Base-by-base conservation (phyloP, 2,113 vertebrate genomes). In the Zosterops japonicus region DNA sequence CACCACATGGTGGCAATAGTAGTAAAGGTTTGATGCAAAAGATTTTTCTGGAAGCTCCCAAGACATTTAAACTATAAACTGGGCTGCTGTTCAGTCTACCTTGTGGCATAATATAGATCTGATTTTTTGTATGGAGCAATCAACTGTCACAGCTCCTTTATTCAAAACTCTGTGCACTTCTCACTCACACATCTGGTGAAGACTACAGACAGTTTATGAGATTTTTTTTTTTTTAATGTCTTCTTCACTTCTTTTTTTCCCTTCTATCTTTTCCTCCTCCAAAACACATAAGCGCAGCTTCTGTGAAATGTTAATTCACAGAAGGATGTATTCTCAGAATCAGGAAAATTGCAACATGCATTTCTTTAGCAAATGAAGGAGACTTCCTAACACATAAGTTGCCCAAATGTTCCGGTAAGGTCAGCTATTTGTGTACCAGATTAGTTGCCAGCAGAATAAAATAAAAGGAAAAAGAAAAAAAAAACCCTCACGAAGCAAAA, bases 21-120 rank as follows among this genome's bases (percentile, higher is more conserved):
- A 79, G 82, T 92, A 95, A 97, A 97, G 93, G 90, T 95, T 97
- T 97, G 53, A 57, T 3, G 6, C 4, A 80, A 55, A 82, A 91
- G 97, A 97, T 97, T 94, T 95, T 97, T 97, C 97, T 97, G 96
- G 97, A 97, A 98, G 95, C 88, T 96, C 93, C 79, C 68, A 78
- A 91, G 33, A 70, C 64, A 39, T 35, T 91, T 55, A 80, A 94
- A 86, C 56, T 64, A 4, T 60, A 83, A 95, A 83, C 67, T 67
- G 72, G n/a, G 52, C 92, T 92, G 82, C 90, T 92, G 81, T 56
- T 93, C 83, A 65, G 27, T 84, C 25, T 95, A 91, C 87, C 71
- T 93, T 93, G 89, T 93, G 83, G 44, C 29, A 91, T 83, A 82
- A 77, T 49, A 71, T 5, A 94, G 46, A 50, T 96, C 28, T 87